Evolutionary conservation across 2,113 vertebrate species (phyloP), one percentile per base, ranked within the genome.

Genomic region (Myrmecobius fasciatus): DNA sequence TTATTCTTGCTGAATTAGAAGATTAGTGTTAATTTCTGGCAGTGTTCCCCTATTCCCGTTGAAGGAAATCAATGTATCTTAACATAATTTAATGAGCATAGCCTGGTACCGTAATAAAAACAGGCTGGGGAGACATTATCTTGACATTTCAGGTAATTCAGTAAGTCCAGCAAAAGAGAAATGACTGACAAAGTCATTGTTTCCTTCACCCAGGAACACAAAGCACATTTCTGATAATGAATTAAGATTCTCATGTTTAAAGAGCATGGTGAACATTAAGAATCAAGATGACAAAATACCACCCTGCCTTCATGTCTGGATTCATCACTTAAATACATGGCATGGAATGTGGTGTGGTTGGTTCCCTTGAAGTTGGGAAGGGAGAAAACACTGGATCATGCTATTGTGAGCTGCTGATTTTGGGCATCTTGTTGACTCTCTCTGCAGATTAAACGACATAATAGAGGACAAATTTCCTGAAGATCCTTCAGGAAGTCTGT

Each of bases 1-100:
- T 98, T 98, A 97, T 98, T 98, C 97, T 96, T 95, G 94, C 94
- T 96, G 96, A 98, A 98, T 98, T 93, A 96, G 96, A 96, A 97
- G 97, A 97, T 97, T 93, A 95, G 91, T 96, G 97, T 97, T 98
- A 95, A 96, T 98, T 98, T 98, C 96, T 97, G 96, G 92, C 94
- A 93, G 91, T 95, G 54, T 97, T 98, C 91, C 92, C 91, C 95
- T 95, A 89, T 95, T 98, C 92, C 94, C 46, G 43, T 95, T 94
- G 91, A 95, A 98, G 96, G 94, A 96, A 97, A 97, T 98, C 96
- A 92, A 89, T 92, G 96, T 92, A 94, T 97, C 91, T 25, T 67
- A 97, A 93, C 54, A 36, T 95, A 94, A 98, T 97, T 97, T 92
- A 96, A 90, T 52, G 93, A 93, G 96, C 53, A 36, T 46, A 88